Conservation (phyloP, 2,113 vertebrate genomes). For the pig (Sus scrofa) region DNA sequence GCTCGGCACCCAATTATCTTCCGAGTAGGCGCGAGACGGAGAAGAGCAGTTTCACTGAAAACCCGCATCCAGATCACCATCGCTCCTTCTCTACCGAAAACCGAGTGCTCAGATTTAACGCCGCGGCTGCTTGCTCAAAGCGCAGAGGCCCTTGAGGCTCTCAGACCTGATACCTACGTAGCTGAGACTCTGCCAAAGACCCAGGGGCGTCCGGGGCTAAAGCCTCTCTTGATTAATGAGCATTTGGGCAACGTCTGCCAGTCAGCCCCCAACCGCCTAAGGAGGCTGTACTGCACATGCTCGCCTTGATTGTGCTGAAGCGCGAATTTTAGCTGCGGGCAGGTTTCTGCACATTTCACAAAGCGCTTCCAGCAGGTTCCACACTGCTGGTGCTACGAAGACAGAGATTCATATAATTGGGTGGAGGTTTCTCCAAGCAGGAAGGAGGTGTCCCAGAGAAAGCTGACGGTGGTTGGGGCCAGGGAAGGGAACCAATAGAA, state of each 20-base stretch:
- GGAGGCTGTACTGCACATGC: background rate
- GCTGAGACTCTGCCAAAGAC: background rate
- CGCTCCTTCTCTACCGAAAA: background rate
- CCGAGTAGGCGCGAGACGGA: background rate
- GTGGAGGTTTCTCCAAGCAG: background rate
- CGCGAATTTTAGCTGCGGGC: background rate
- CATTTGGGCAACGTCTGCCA: background rate
- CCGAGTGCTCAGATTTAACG: background rate
- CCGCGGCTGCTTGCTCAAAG: background rate
- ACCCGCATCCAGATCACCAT: background rate
- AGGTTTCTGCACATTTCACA: background rate
- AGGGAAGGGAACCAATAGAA: background rate
- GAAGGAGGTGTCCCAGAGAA: background rate
- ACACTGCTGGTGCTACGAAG: background rate
- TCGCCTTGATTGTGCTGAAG: background rate
- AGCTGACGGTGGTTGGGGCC: background rate
- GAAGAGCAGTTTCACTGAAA: background rate
- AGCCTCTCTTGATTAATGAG: background rate
- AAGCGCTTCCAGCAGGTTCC: slow-evolving; percentile 23
- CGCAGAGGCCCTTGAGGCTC: background rate
- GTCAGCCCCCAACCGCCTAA: background rate
- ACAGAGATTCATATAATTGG: background rate
- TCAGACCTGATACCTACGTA: background rate
- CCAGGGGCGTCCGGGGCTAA: background rate
- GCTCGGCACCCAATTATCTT: background rate